Evolutionary conservation across 2,888 invertebrate species (phyloP).

Genomic region (Andricus curvator): DNA sequence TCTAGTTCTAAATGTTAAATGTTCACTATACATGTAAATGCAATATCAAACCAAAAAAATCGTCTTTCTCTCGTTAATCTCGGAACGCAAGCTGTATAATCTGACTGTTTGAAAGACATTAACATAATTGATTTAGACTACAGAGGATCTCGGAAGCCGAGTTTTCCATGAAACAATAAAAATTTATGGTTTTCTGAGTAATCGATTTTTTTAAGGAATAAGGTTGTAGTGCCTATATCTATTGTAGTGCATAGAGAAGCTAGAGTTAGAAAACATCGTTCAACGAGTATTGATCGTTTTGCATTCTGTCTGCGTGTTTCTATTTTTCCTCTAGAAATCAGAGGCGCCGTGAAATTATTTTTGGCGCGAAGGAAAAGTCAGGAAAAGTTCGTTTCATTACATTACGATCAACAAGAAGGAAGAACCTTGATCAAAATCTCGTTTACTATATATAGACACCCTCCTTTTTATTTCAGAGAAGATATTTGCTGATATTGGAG

Average conservation of each 20-base stretch:
- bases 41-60: too few species aligned
- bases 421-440: constrained; percentile 13
- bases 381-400: constrained; percentile 3
- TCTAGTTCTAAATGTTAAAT: background rate
- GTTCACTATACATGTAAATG: too few species aligned
- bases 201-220: constrained; percentile 6
- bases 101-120: background rate
- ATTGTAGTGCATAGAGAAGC: background rate
- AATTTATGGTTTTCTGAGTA: constrained; percentile 23
- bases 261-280: constrained; percentile 15
- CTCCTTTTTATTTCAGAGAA: background rate
- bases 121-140: background rate
- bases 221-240: background rate
- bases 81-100: background rate
- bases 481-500: background rate
- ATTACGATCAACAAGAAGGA: constrained; percentile 1
- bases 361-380: constrained; percentile 28
- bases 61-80: too few species aligned
- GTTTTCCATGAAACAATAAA: constrained; percentile 2
- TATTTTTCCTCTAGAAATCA: constrained; percentile 12
- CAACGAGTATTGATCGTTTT: constrained; percentile 35
- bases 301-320: constrained; percentile 35
- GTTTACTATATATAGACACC: background rate
- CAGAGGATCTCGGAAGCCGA: background rate
- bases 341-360: constrained; percentile 22